A percentile compares a stretch with the other conserved stretches of the same genome.
Evolutionary conservation across 2,797 vertebrate genomes (phyloP).

Genomic region (Hybognathus amarus): DNA sequence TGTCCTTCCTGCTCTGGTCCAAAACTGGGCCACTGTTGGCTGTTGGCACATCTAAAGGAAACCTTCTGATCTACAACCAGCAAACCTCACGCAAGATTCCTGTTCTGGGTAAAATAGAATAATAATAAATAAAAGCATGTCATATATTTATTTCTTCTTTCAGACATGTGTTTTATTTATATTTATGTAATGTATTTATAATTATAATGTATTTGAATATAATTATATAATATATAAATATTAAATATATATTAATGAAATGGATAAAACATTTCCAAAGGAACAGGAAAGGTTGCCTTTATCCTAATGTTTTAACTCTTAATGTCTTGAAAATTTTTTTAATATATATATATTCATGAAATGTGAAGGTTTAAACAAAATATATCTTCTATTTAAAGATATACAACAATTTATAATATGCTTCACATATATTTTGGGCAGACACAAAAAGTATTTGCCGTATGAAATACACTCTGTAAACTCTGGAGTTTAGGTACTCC

Average conservation of each 20-base stretch:
- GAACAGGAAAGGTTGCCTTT: neutral
- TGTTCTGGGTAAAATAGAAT: conserved; percentile 82
- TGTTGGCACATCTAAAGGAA: conserved; percentile 93
- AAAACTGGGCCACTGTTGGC: conserved; percentile 87
- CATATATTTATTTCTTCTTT: neutral
- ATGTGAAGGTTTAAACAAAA: neutral
- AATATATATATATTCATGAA: neutral
- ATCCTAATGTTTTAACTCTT: neutral
- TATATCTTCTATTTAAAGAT: neutral
- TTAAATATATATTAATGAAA: neutral
- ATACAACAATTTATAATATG: neutral
- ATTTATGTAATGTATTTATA: neutral
- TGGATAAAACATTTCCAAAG: neutral
- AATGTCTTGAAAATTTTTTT: no score
- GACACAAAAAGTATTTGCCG: neutral
- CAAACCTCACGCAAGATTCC: conserved; percentile 97
- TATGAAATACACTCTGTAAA: neutral
- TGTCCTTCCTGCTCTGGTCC: conserved; percentile 95
- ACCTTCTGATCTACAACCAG: conserved; percentile 94
- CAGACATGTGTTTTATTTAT: neutral
- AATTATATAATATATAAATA: neutral
- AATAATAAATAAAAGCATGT: neutral
- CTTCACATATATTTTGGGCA: neutral
- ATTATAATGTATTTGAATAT: neutral
- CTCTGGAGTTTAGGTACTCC: neutral